Conservation (phyloP, 2,888 invertebrate genomes). For the Drosophila koepferae region DNA sequence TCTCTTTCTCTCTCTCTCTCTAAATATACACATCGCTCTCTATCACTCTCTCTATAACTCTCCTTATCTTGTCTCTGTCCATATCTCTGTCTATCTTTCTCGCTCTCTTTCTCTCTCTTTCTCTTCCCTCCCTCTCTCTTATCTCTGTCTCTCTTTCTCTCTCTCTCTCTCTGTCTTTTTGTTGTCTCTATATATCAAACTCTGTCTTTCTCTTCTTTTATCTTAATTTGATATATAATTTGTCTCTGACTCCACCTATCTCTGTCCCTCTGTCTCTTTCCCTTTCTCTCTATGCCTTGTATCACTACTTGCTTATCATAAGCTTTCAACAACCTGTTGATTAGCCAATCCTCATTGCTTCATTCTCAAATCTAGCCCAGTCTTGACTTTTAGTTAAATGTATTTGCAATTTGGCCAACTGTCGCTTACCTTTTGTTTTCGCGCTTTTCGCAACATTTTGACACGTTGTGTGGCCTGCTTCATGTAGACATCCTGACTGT, state of each 20-base stretch:
- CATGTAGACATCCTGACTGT: constrained; percentile 80
- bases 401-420: constrained; percentile 15
- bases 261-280: background rate
- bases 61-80: too few relatives aligned
- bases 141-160: background rate
- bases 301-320: background rate
- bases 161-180: background rate
- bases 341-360: background rate
- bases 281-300: background rate
- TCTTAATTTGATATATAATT: accelerated
- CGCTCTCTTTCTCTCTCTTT: too few relatives aligned
- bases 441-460: constrained; percentile 84
- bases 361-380: background rate
- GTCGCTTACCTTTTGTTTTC: constrained; percentile 84
- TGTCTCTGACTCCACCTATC: background rate
- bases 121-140: background rate
- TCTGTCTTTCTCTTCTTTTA: background rate
- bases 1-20: too few relatives aligned
- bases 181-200: background rate
- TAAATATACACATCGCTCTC: too few relatives aligned
- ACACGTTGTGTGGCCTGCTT: constrained; percentile 84
- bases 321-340: background rate
- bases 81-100: background rate
- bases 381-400: background rate
- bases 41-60: background rate